A percentile compares a stretch with the other conserved stretches of the same genome.
phyloP scores from a whole-genome alignment of 2,888 invertebrate species.

The Acheta domesticus region DNA sequence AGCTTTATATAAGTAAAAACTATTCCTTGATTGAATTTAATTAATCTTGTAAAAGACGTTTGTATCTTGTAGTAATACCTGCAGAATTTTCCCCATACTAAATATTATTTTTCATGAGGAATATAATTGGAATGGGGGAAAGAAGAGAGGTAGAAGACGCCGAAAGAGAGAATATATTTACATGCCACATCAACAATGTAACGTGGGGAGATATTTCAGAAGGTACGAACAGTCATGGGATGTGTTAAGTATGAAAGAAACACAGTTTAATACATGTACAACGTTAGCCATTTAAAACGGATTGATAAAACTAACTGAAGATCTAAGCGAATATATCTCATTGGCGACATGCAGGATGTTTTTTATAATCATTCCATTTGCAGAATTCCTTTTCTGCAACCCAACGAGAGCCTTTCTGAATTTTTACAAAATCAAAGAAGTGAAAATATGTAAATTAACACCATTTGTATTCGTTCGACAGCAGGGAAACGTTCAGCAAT shows the following conservation, averaged over 20 bases:
- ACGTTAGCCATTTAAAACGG: background rate
- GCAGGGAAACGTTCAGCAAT: background rate
- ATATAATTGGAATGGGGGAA: background rate
- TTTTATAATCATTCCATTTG: background rate
- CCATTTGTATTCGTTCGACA: background rate
- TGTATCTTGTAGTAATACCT: too few relatives aligned
- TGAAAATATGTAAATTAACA: too few relatives aligned
- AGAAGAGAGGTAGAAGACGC: background rate
- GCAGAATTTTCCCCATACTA: too few relatives aligned
- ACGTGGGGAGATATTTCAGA: conserved; percentile 2
- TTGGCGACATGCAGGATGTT: background rate
- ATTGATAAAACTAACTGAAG: background rate
- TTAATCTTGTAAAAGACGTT: too few relatives aligned
- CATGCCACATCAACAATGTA: conserved; percentile 4
- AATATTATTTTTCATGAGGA: too few relatives aligned
- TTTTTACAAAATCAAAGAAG: too few relatives aligned
- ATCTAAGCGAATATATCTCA: background rate
- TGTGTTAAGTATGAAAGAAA: background rate
- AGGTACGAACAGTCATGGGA: conserved; percentile 11
- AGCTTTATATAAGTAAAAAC: too few relatives aligned
- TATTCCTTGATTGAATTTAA: too few relatives aligned
- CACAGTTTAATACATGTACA: background rate
- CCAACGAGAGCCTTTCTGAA: too few relatives aligned
- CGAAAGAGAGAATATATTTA: conserved; percentile 18
- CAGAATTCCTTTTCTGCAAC: too few relatives aligned